Evolutionary conservation across 2,888 invertebrate genomes (phyloP).

Genomic region (Epinotia nisella): DNA sequence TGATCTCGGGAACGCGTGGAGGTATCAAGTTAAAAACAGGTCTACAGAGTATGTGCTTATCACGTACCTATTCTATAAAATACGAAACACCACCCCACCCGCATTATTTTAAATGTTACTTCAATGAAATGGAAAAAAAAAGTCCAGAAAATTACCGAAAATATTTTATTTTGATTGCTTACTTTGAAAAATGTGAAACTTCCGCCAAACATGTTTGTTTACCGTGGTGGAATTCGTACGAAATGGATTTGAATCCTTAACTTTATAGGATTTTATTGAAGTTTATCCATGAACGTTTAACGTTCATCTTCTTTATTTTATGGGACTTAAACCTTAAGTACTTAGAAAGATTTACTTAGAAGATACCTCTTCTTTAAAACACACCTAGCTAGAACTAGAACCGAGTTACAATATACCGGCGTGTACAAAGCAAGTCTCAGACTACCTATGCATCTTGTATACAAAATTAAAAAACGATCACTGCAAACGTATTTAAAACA

Average conservation of each 20-base stretch:
- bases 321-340: background rate
- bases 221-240: background rate
- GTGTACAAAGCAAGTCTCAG: background rate
- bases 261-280: background rate
- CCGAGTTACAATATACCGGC: background rate
- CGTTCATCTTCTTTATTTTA: background rate
- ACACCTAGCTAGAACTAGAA: background rate
- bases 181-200: background rate
- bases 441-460: constrained; percentile 2
- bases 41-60: too few relatives aligned
- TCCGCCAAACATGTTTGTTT: background rate
- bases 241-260: background rate
- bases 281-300: background rate
- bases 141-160: too few relatives aligned
- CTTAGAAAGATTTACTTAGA: background rate
- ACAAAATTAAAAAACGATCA: constrained; percentile 8
- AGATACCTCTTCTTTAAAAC: background rate
- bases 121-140: too few relatives aligned
- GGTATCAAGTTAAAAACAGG: too few relatives aligned
- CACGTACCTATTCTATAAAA: too few relatives aligned
- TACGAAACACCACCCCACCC: too few relatives aligned
- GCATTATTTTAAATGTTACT: background rate
- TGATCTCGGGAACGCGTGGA: too few relatives aligned
- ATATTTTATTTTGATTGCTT: too few relatives aligned
- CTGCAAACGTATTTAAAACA: constrained; percentile 19